Evolutionary conservation across 2,888 invertebrate genomes (phyloP), one percentile per base, ranked within the genome.

Genomic region (Tiliacea aurago): DNA sequence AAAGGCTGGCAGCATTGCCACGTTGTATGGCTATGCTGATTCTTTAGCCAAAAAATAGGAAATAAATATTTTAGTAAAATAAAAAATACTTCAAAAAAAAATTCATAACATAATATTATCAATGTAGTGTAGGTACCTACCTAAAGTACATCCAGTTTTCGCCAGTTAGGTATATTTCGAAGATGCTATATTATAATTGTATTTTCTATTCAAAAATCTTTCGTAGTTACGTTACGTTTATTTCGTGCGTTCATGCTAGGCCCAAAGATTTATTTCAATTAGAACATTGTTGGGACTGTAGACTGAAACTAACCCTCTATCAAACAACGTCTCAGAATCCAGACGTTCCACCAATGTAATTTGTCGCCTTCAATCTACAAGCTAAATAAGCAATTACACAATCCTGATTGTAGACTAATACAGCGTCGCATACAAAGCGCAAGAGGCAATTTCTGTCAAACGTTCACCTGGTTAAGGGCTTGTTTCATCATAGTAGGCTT

Each of bases 371-470:
- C 62, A 47, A 49, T 77, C 66, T 64, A 64, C 75, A 55, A 80
- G 74, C 56, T 63, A 63, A 58, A 74, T 78, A 81, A 58, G 56
- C 41, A 64, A 73, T 76, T 73, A 72, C 47, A 64, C 73, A 49
- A 76, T 72, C 73, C 59, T 80, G 53, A 80, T 64, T 73, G 53
- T 33, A 47, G 73, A 77, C 49, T 77, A 76, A 73, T 76, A 33
- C 66, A 47, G 53, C 41, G 51, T 41, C 45, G n/a, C 18, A 23
- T 79, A 72, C 41, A 63, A 59, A 53, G 45, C 56, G 37, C 62
- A 58, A 33, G 66, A 76, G 79, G 51, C 23, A 58, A 33, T 64
- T 79, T 51, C 41, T 47, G 20, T 59, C 53, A 53, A 64, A 56
- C 33, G 13, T n/a, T 51, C 41, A 61, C 20, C 47, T 49, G 33